These are phyloP conservation scores for Lasioglossum oenotherae DNA, from an alignment of 2,888 invertebrate species.

Conservation along the genomic window DNA sequence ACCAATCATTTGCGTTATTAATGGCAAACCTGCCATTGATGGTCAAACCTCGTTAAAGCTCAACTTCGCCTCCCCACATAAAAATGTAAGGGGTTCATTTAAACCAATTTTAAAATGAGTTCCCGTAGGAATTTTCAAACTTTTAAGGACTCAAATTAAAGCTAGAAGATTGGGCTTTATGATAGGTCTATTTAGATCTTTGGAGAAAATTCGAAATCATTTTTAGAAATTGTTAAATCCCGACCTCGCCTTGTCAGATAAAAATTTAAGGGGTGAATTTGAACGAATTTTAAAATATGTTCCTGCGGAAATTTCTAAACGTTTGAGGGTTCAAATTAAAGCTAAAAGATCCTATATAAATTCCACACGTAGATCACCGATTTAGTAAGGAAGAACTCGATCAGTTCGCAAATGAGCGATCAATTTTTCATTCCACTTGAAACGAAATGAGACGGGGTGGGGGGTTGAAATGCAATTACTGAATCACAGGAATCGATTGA, in stretches of 20 bases:
- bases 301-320: accelerated
- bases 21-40: neutral
- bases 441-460: neutral
- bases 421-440: neutral
- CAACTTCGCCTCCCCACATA: neutral
- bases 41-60: neutral
- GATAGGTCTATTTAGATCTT: too few relatives aligned
- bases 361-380: neutral
- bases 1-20: neutral
- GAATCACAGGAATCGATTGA: slow-evolving; percentile 7
- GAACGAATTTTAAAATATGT: neutral
- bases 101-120: neutral
- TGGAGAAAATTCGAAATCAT: too few relatives aligned
- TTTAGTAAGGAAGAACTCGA: neutral
- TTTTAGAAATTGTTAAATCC: too few relatives aligned
- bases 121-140: neutral
- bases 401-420: neutral
- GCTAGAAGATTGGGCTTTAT: too few relatives aligned
- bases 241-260: too few relatives aligned
- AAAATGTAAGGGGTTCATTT: neutral
- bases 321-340: neutral
- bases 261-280: neutral
- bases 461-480: slow-evolving; percentile 9
- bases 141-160: too few relatives aligned
- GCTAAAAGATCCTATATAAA: neutral